phyloP scores from a whole-genome alignment of 2,888 invertebrate genomes.

The Melanostoma mellinum region DNA sequence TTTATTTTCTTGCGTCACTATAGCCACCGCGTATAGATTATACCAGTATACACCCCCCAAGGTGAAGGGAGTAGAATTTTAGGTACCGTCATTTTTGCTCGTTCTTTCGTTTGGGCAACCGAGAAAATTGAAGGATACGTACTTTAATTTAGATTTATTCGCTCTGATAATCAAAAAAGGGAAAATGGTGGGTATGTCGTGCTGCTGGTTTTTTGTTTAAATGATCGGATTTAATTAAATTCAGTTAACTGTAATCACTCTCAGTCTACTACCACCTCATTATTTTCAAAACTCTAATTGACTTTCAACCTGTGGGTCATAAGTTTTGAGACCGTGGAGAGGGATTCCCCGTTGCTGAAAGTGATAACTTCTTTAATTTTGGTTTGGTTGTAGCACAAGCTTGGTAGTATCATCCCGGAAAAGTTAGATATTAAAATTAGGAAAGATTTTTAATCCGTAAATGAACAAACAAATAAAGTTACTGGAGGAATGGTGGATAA shows the following conservation, averaged over 20 bases:
- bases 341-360: slow-evolving; percentile 33
- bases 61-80: neutral
- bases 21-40: neutral
- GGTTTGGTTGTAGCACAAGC: slow-evolving; percentile 39
- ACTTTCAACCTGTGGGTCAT: slow-evolving; percentile 23
- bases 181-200: slow-evolving; percentile 5
- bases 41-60: neutral
- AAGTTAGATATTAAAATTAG: slow-evolving; percentile 54
- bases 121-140: slow-evolving; percentile 45
- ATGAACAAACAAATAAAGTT: slow-evolving; percentile 26
- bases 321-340: neutral
- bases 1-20: neutral
- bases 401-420: slow-evolving; percentile 29
- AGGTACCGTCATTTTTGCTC: neutral
- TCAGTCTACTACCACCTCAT: slow-evolving; percentile 1
- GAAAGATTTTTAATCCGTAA: slow-evolving; percentile 21
- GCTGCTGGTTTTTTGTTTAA: neutral
- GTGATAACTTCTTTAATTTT: slow-evolving; percentile 55
- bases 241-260: slow-evolving; percentile 53
- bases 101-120: slow-evolving; percentile 31
- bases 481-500: neutral
- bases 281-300: slow-evolving; percentile 32
- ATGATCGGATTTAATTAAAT: slow-evolving; percentile 54
- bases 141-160: slow-evolving; percentile 57
- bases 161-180: slow-evolving; percentile 6